These are phyloP conservation scores for Opisthocomus hoazin DNA, from an alignment of 2,113 vertebrate species.

Conservation along the genomic window DNA sequence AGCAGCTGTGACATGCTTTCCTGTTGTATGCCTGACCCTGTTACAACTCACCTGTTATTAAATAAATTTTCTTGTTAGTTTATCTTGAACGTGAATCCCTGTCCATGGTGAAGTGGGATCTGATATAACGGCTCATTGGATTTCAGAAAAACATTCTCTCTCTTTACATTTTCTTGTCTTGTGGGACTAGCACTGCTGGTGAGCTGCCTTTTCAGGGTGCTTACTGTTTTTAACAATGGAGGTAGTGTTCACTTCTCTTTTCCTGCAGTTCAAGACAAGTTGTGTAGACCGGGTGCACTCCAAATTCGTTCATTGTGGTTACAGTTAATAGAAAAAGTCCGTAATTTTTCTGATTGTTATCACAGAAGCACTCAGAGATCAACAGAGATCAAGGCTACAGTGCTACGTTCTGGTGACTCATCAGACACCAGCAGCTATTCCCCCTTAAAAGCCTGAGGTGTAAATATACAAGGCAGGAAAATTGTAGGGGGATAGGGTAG, in stretches of 20 bases:
- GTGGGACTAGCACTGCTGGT: neutral
- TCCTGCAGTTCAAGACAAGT: neutral
- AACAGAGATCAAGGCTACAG: neutral
- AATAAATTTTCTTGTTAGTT: constrained; percentile 27
- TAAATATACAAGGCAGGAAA: neutral
- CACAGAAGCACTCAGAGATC: neutral
- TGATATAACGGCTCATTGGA: neutral
- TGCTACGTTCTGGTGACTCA: neutral
- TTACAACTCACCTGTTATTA: constrained; percentile 12
- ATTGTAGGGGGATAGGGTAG: neutral
- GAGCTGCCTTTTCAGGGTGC: neutral
- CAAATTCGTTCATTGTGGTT: neutral
- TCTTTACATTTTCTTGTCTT: neutral
- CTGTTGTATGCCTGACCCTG: neutral
- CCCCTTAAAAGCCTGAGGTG: neutral
- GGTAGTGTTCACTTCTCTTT: neutral
- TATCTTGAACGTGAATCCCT: constrained; percentile 14
- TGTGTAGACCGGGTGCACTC: neutral
- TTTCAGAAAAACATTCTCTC: neutral
- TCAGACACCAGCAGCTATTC: neutral
- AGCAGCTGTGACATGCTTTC: neutral
- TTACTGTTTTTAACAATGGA: neutral
- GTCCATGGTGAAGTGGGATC: neutral
- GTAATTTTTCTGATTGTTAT: neutral
- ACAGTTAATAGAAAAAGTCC: neutral